Percentiles rank a stretch among this genome's conserved stretches.
Evolutionary conservation across 2,113 vertebrate genomes (phyloP).

Genomic region (Sturnus vulgaris): DNA sequence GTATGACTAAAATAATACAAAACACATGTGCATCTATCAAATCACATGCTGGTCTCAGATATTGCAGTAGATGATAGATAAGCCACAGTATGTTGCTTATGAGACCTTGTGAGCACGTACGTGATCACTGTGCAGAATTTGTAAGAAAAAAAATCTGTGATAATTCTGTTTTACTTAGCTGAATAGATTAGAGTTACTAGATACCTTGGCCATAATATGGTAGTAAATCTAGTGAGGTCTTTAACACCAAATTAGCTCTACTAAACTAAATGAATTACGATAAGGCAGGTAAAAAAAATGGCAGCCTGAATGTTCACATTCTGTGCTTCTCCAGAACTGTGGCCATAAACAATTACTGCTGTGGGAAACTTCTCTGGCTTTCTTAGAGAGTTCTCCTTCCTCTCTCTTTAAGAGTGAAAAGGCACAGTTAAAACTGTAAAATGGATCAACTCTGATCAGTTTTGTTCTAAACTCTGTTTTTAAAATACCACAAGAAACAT

Average conservation of each 20-base stretch:
- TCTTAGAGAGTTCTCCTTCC: neutral
- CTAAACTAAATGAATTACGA: neutral
- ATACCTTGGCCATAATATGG: neutral
- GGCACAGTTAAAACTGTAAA: neutral
- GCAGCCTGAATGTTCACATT: neutral
- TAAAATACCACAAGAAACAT: neutral
- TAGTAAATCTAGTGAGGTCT: neutral
- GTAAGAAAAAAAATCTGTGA: neutral
- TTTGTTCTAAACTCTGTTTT: neutral
- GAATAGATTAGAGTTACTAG: neutral
- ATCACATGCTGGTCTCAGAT: neutral
- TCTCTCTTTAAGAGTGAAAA: neutral
- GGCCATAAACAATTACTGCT: neutral
- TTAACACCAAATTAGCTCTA: neutral
- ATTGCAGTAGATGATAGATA: neutral
- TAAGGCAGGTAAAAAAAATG: neutral
- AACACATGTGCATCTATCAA: neutral
- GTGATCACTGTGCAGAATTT: neutral
- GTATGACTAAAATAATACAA: neutral
- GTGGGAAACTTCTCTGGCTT: neutral
- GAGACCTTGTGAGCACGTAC: rapidly evolving
- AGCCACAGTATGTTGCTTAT: neutral
- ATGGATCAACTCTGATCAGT: neutral
- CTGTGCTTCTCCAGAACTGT: neutral
- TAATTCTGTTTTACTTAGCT: neutral